Conservation (phyloP, 1,140 invertebrate species). For the Drosophila virilis region DNA sequence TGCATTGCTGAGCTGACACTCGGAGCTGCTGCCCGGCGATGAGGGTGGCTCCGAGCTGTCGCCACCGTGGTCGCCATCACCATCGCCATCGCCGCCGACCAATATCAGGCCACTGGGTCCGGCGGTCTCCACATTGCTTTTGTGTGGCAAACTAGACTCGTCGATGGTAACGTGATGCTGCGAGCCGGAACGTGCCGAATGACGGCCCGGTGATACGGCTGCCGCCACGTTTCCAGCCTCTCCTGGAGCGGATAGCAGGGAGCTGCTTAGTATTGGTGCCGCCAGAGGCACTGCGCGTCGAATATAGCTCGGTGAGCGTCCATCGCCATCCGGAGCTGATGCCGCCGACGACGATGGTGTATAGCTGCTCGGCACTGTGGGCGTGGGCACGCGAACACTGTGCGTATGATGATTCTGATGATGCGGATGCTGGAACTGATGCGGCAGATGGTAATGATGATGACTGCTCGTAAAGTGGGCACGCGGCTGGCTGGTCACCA, state of each 20-base stretch:
- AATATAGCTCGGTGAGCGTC: constrained; percentile 39
- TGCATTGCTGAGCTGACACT: constrained; percentile 46
- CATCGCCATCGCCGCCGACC: constrained; percentile 62
- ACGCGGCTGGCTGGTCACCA: constrained; percentile 67
- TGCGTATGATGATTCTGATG: constrained; percentile 82
- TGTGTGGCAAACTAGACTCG: constrained; percentile 76
- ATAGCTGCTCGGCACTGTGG: constrained; percentile 76
- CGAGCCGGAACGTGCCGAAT: constrained; percentile 70
- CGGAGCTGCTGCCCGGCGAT: constrained; percentile 62
- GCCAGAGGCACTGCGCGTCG: constrained; percentile 17
- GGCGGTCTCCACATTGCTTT: constrained; percentile 53
- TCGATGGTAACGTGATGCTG: constrained; percentile 83
- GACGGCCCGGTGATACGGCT: constrained; percentile 87
- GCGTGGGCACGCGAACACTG: constrained; percentile 75
- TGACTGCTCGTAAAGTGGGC: constrained; percentile 75
- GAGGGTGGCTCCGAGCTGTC: constrained; percentile 80
- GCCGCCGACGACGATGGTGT: constrained; percentile 27
- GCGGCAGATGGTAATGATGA: constrained; percentile 80
- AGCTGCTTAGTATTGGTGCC: constrained; percentile 12
- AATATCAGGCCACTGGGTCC: constrained; percentile 66
- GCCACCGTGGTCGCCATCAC: constrained; percentile 40
- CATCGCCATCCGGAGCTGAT: constrained; percentile 34
- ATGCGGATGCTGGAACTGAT: constrained; percentile 82
- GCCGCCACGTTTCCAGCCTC: constrained; percentile 84
- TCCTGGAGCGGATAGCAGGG: constrained; percentile 30